A percentile compares a stretch with the other conserved stretches of the same genome.
Evolutionary conservation across 1,140 invertebrate species (phyloP).

Genomic region (Epicauta chinensis): DNA sequence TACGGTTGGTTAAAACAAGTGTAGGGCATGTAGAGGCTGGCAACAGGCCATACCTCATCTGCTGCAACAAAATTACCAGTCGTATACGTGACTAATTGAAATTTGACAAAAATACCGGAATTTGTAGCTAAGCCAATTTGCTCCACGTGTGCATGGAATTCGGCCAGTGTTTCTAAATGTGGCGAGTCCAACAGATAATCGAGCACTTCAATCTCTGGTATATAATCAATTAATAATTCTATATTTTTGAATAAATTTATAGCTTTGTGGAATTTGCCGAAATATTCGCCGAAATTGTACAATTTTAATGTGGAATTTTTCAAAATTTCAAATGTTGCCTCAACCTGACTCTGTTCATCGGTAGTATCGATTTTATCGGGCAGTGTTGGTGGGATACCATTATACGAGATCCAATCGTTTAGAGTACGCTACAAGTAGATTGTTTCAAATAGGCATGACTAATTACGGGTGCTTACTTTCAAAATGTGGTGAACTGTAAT

Average conservation of each 20-base stretch:
- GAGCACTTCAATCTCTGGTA: conserved; percentile 2
- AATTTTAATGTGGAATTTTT: too few relatives aligned
- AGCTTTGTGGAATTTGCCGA: too few relatives aligned
- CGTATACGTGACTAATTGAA: too few relatives aligned
- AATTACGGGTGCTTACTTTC: conserved; percentile 5
- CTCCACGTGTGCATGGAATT: too few relatives aligned
- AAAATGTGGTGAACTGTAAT: conserved; percentile 10
- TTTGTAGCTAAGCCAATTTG: too few relatives aligned
- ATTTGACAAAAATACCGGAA: too few relatives aligned
- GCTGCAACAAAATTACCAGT: not conserved
- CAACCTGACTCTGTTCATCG: too few relatives aligned
- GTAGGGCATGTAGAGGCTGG: conserved; percentile 25
- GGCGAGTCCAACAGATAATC: not conserved
- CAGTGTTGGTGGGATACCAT: conserved; percentile 12
- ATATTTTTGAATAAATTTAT: too few relatives aligned
- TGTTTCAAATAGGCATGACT: not conserved
- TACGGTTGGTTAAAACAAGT: conserved; percentile 25
- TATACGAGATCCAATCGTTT: conserved; percentile 13
- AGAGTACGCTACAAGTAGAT: conserved; percentile 14
- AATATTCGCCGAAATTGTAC: too few relatives aligned
- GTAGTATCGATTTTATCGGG: too few relatives aligned
- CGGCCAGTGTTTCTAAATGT: not conserved
- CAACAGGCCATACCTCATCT: conserved; percentile 29
- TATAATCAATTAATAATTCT: not conserved
- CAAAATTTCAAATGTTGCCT: too few relatives aligned